Base-by-base conservation (phyloP, 2,888 invertebrate species). In the Pomacea canaliculata region DNA sequence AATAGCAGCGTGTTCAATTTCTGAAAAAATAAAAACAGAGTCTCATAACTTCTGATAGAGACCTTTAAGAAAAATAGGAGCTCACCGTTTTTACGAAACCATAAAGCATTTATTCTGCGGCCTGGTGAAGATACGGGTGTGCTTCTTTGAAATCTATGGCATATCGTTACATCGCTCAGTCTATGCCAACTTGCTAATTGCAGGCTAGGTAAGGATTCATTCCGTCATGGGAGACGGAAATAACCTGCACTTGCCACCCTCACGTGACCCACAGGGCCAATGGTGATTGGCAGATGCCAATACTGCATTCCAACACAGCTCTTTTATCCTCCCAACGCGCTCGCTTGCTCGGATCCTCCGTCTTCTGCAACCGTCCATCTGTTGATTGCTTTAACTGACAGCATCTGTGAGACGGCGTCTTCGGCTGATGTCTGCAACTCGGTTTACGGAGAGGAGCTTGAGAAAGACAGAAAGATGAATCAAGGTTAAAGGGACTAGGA, bases 261-360 rank as follows among this genome's bases (percentile, higher is more conserved):
- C 63, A 63, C 63, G 63, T 63, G 63, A 63, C 63, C 63, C 27
- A 19, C 10, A 10, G 27, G n/a, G 63, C 27, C 63, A 27, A 63
- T 23, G 23, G 63, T 63, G 63, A 63, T 63, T 63, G 63, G 63
- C 63, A 63, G 63, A 63, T 63, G 63, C 63, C 63, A 63, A 63
- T 63, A 27, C 23, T 27, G 27, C 27, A 63, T 27, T 63, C 63
- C 63, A 27, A 19, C 63, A 12, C 63, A n/a, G 27, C 63, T 63
- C 27, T n/a, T 23, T 63, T 19, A 23, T 27, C 63, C 23, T 27
- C 10, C 23, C 27, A 19, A 1, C 27, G 63, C 63, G 12, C 13
- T 19, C 63, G 4, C 27, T 63, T 12, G 16, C 18, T 63, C 63
- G 16, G 5, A 27, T 10, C 51, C 51, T 37, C 37, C 51, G 10